phyloP scores from a whole-genome alignment of 2,113 vertebrate species.

The Barnardius zonarius region DNA sequence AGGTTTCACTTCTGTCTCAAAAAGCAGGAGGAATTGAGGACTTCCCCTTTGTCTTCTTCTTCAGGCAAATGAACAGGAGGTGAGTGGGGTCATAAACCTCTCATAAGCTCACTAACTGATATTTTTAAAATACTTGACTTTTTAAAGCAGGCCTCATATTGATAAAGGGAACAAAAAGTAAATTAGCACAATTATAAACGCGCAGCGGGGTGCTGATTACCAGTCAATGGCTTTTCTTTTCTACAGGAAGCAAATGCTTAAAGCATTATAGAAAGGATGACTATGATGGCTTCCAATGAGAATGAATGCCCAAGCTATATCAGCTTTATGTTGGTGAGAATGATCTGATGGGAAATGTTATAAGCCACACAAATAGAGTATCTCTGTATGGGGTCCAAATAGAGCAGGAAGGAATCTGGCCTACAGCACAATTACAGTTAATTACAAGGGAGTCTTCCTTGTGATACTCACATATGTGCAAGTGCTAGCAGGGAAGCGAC shows the following conservation, averaged over 20 bases:
- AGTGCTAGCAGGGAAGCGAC: background rate
- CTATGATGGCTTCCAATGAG: slow-evolving; percentile 49
- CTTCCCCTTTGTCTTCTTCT: background rate
- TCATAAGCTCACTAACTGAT: background rate
- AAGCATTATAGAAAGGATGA: slow-evolving; percentile 28
- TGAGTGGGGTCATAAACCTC: slow-evolving; percentile 9
- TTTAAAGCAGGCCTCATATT: slow-evolving; percentile 26
- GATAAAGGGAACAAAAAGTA: slow-evolving; percentile 61
- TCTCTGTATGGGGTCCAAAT: slow-evolving; percentile 55
- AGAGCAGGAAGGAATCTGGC: slow-evolving; percentile 55
- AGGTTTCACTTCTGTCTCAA: background rate
- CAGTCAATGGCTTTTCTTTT: slow-evolving; percentile 39
- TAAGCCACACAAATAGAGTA: slow-evolving; percentile 22
- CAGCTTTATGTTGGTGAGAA: slow-evolving; percentile 47
- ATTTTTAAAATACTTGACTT: slow-evolving; percentile 50
- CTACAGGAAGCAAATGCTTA: slow-evolving; percentile 40
- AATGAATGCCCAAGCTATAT: slow-evolving; percentile 31
- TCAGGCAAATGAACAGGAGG: background rate
- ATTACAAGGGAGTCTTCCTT: slow-evolving; percentile 34
- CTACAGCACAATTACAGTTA: slow-evolving; percentile 52
- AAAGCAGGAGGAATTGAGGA: background rate
- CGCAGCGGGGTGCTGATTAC: slow-evolving; percentile 54
- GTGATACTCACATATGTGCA: slow-evolving; percentile 22
- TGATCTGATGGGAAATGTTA: slow-evolving; percentile 49
- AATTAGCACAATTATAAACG: slow-evolving; percentile 51